These are phyloP conservation scores for Aleiodes alternator DNA, from an alignment of 2,888 invertebrate genomes.

Conservation along the genomic window DNA sequence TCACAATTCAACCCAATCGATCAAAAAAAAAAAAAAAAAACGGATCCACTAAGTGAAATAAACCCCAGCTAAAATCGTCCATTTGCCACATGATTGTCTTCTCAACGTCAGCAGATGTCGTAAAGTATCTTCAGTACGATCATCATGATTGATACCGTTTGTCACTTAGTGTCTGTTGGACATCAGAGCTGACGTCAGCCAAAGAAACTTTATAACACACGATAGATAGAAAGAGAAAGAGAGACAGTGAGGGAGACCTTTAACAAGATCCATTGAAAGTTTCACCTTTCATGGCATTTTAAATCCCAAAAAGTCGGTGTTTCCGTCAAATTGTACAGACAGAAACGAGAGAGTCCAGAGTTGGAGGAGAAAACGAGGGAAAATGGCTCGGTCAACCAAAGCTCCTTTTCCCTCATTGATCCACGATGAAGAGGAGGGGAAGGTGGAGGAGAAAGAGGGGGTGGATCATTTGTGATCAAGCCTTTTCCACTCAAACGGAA, in stretches of 20 bases:
- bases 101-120: conserved; percentile 55
- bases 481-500: conserved; percentile 15
- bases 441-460: background rate
- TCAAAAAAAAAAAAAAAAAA: background rate
- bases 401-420: conserved; percentile 27
- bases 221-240: too few relatives aligned
- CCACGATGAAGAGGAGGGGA: background rate
- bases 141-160: conserved; percentile 61
- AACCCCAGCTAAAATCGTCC: background rate
- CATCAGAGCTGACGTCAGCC: conserved; percentile 43
- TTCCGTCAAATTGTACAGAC: conserved; percentile 10
- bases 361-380: background rate
- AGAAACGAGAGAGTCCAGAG: background rate
- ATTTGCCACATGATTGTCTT: conserved; percentile 24
- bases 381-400: conserved; percentile 24
- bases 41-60: background rate
- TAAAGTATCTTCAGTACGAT: conserved; percentile 54
- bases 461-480: conserved; percentile 22
- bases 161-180: conserved; percentile 47
- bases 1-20: conserved; percentile 16
- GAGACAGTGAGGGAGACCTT: background rate
- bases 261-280: conserved; percentile 32
- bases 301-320: conserved; percentile 4
- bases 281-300: background rate
- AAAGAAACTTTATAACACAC: conserved; percentile 38